phyloP scores from a whole-genome alignment of 2,113 vertebrate genomes.

The Fulica atra region DNA sequence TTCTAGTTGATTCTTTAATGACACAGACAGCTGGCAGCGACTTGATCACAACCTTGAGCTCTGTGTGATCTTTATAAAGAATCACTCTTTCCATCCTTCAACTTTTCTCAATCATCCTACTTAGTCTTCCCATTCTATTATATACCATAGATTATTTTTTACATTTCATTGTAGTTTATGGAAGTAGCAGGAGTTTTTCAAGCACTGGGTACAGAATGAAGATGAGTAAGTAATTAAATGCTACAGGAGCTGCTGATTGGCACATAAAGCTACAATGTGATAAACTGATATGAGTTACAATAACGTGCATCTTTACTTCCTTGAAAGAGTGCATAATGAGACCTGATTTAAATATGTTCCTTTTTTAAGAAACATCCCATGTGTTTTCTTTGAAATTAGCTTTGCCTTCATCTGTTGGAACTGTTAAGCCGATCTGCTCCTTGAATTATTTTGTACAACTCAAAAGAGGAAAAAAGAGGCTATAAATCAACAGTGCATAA shows the following conservation, averaged over 20 bases:
- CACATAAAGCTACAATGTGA: neutral
- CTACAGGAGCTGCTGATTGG: constrained; percentile 12
- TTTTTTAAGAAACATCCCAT: constrained; percentile 22
- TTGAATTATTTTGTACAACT: constrained; percentile 2
- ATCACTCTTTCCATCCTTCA: neutral
- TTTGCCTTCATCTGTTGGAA: constrained; percentile 39
- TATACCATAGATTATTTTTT: neutral
- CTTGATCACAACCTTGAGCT: neutral
- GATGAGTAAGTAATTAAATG: constrained; percentile 38
- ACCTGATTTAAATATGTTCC: constrained; percentile 45
- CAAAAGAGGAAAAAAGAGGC: neutral
- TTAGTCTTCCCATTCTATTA: neutral
- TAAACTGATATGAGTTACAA: constrained; percentile 1
- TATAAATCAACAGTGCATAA: neutral
- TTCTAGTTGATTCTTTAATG: neutral
- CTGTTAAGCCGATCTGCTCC: neutral
- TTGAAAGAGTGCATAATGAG: constrained; percentile 51
- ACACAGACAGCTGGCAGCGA: neutral
- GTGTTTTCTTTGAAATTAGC: constrained; percentile 59
- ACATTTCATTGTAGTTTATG: neutral
- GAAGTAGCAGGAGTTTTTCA: constrained; percentile 1
- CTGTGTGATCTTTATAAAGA: neutral
- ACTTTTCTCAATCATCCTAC: neutral
- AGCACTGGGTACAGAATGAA: neutral
- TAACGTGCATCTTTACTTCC: constrained; percentile 1